These are phyloP conservation scores for Sternotherus odoratus DNA, from an alignment of 2,797 vertebrate genomes.

Conservation along the genomic window DNA sequence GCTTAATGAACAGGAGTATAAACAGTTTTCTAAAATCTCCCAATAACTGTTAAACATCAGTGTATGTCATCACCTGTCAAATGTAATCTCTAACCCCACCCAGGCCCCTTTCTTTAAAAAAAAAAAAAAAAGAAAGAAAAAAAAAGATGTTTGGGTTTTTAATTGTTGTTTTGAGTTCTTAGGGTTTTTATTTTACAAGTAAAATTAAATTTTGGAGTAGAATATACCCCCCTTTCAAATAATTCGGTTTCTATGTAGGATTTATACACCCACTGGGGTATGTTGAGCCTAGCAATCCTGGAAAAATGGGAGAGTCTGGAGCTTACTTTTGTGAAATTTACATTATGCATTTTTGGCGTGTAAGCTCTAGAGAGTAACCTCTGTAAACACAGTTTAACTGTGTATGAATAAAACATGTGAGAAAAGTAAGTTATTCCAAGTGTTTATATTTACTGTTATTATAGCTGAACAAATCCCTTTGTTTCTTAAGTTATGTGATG, in stretches of 20 bases:
- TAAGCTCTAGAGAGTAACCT: background rate
- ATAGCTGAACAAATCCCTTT: slow-evolving; percentile 26
- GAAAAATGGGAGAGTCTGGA: background rate
- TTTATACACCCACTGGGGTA: background rate
- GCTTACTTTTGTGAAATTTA: background rate
- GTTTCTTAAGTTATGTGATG: slow-evolving; percentile 57
- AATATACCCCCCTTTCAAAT: background rate
- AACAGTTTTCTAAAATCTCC: background rate
- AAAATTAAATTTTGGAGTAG: slow-evolving; percentile 23
- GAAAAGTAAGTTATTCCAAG: slow-evolving; percentile 13
- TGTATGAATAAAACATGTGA: slow-evolving; percentile 32
- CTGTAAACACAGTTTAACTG: background rate
- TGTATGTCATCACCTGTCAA: background rate
- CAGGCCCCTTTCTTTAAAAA: background rate
- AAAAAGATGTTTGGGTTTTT: slow-evolving; percentile 17
- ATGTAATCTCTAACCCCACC: background rate
- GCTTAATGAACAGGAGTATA: background rate
- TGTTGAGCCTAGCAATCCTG: background rate
- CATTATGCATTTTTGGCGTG: background rate
- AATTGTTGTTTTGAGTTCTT: slow-evolving; percentile 37
- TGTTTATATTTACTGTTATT: slow-evolving; percentile 54
- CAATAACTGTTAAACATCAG: background rate
- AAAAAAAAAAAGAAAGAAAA: background rate
- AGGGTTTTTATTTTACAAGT: slow-evolving; percentile 32
- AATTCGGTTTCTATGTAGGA: background rate